These are phyloP conservation scores for Zaprionus ghesquierei DNA, from an alignment of 1,140 invertebrate species.

Conservation along the genomic window DNA sequence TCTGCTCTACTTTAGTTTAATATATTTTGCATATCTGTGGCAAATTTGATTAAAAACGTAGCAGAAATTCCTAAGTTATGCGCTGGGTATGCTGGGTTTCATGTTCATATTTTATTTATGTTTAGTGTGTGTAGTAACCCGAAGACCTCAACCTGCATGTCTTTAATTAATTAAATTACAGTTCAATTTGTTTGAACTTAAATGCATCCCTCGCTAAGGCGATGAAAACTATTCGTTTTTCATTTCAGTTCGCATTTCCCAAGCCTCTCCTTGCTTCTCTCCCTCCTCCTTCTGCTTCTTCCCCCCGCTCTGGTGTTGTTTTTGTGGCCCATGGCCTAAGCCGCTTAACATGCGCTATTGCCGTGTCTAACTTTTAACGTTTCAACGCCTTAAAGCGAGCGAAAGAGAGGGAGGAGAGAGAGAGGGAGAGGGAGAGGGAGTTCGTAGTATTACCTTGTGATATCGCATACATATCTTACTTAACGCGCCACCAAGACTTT, in stretches of 20 bases:
- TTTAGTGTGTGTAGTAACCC: not conserved
- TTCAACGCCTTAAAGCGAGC: slow-evolving; percentile 66
- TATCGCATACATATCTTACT: slow-evolving; percentile 76
- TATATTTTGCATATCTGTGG: not conserved
- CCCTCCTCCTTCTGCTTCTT: not conserved
- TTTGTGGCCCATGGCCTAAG: slow-evolving; percentile 39
- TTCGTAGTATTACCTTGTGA: slow-evolving; percentile 32
- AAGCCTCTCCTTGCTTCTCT: no score
- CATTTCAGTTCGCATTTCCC: not conserved
- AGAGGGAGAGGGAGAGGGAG: not conserved
- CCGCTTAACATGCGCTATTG: slow-evolving; percentile 71
- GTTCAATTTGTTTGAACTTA: slow-evolving; percentile 4
- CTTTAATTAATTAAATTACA: slow-evolving; percentile 1
- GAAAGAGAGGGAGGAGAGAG: not conserved
- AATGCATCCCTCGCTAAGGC: not conserved
- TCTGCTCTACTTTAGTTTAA: not conserved
- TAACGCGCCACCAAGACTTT: slow-evolving; percentile 78
- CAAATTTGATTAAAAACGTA: not conserved
- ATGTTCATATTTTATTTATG: not conserved
- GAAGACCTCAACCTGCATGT: not conserved
- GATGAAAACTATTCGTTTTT: not conserved
- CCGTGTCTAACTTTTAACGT: slow-evolving; percentile 75
- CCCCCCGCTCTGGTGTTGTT: not conserved
- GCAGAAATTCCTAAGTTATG: not conserved
- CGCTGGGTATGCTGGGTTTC: not conserved